A percentile compares a stretch with the other conserved stretches of the same genome.
These are phyloP conservation scores for Brassicogethes aeneus DNA, from an alignment of 2,888 invertebrate species.

Conservation along the genomic window DNA sequence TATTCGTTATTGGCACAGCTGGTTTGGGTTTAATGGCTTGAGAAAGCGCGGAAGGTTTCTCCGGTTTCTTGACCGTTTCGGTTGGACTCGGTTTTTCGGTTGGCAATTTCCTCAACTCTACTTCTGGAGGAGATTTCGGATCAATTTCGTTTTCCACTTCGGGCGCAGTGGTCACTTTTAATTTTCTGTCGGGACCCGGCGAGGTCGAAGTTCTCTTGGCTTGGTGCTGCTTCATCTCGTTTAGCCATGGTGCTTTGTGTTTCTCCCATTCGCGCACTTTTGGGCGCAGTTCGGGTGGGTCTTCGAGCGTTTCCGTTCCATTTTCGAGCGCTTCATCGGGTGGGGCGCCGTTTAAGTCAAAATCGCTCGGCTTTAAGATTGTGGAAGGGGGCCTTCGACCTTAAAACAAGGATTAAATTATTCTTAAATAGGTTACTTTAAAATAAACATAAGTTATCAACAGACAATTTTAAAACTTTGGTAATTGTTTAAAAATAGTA, in stretches of 20 bases:
- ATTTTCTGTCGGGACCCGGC: constrained; percentile 30
- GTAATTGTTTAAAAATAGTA: too few species aligned
- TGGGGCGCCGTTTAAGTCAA: constrained; percentile 21
- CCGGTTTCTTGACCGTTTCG: constrained; percentile 9
- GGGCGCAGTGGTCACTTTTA: constrained; percentile 24
- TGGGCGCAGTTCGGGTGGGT: constrained; percentile 47
- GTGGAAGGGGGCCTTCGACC: constrained; percentile 56
- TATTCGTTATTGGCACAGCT: constrained; percentile 11
- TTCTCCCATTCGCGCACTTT: constrained; percentile 64
- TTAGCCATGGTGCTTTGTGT: constrained; percentile 72
- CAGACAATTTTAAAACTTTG: too few species aligned
- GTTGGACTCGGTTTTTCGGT: constrained; percentile 21
- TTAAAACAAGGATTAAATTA: too few species aligned
- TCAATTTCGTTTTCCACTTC: constrained; percentile 25
- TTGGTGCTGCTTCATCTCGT: constrained; percentile 71
- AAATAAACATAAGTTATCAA: too few species aligned
- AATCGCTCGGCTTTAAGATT: constrained; percentile 30
- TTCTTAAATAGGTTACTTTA: neutral
- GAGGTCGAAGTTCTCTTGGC: constrained; percentile 51
- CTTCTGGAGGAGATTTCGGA: constrained; percentile 8
- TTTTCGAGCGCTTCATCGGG: constrained; percentile 27
- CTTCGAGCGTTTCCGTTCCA: constrained; percentile 16
- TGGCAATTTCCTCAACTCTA: constrained; percentile 17
- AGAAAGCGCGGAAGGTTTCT: neutral
- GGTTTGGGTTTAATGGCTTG: constrained; percentile 11